Conservation (phyloP, 1,140 invertebrate genomes). For the Pissodes strobi region DNA sequence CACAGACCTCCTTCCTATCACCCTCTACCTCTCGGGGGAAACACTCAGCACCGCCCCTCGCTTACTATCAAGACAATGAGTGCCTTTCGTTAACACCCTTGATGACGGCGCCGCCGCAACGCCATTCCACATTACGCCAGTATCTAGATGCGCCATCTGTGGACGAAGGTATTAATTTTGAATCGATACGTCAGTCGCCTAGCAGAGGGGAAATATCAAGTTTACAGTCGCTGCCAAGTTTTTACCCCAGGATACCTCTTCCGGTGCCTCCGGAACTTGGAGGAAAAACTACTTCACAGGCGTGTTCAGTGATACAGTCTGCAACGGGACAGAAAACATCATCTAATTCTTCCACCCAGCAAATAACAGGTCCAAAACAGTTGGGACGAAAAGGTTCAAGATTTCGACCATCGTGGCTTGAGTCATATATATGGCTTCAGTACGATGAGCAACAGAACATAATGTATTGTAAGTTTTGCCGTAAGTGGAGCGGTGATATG, state of each 20-base stretch:
- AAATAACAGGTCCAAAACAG: slow-evolving; percentile 5
- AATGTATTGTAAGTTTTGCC: slow-evolving; percentile 74
- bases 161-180: slow-evolving; percentile 6
- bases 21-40: slow-evolving; percentile 55
- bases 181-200: not conserved
- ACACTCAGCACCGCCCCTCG: slow-evolving; percentile 16
- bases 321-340: slow-evolving; percentile 3
- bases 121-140: slow-evolving; percentile 36
- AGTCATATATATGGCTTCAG: slow-evolving; percentile 69
- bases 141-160: slow-evolving; percentile 35
- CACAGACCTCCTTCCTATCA: slow-evolving; percentile 60
- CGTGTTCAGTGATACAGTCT: slow-evolving; percentile 59
- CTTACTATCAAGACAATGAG: slow-evolving; percentile 16
- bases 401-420: slow-evolving; percentile 68
- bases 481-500: slow-evolving; percentile 70
- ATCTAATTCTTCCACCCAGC: slow-evolving; percentile 15
- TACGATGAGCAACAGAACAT: slow-evolving; percentile 68
- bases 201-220: slow-evolving; percentile 8
- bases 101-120: slow-evolving; percentile 20
- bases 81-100: slow-evolving; percentile 23
- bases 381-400: slow-evolving; percentile 62
- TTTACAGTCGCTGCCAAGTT: slow-evolving; percentile 34
- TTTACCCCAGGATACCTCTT: slow-evolving; percentile 40
- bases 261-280: slow-evolving; percentile 43
- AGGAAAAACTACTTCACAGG: slow-evolving; percentile 45